Base-by-base conservation (phyloP, 2,113 vertebrate species). In the Cephalophus harveyi region DNA sequence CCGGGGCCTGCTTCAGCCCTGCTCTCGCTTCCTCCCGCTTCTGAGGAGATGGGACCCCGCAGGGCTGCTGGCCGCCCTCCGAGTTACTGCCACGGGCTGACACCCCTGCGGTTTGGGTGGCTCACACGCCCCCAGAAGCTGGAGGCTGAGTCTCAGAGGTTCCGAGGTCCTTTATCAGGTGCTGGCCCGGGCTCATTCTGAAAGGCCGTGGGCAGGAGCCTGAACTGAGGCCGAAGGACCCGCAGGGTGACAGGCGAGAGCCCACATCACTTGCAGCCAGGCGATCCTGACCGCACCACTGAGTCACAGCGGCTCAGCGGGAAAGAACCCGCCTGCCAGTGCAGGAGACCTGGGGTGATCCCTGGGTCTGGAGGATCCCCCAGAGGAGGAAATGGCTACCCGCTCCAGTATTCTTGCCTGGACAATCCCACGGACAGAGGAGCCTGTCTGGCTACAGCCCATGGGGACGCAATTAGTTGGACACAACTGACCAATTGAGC, bases 241-340 rank as follows among this genome's bases (percentile, higher is more conserved):
- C 30, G 55, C 52, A 33, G 48, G 23, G 7, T 27, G 30, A 23
- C 16, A 1, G 19, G 13, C 3, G 10, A 3, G 10, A 48, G 48
- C 13, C 21, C 33, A 7, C 13, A 4, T 79, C 62, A 1, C 54
- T 16, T 79, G 36, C 25, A 30, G 28, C 28, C 94, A 50, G 50
- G 25, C 3, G 1, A 0, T 0, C 27, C n/a, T 6, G 3, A 5
- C 8, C 9, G 0, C 5, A 25, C 11, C 36, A 25, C 19, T 0
- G 4, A 23, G n/a, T 12, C 71, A 76, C 23, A 27, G 3, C 6
- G 1, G 71, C 71, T 25, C 23, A 7, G 3, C 11, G 23, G 36
- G 23, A 7, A 74, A 74, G 36, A 43, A 2, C 5, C 36, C 3
- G 2, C 12, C 67, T 27, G 11, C 36, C 40, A 27, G 23, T 7